phyloP scores from a whole-genome alignment of 2,888 invertebrate species.

The Volucella zonaria region DNA sequence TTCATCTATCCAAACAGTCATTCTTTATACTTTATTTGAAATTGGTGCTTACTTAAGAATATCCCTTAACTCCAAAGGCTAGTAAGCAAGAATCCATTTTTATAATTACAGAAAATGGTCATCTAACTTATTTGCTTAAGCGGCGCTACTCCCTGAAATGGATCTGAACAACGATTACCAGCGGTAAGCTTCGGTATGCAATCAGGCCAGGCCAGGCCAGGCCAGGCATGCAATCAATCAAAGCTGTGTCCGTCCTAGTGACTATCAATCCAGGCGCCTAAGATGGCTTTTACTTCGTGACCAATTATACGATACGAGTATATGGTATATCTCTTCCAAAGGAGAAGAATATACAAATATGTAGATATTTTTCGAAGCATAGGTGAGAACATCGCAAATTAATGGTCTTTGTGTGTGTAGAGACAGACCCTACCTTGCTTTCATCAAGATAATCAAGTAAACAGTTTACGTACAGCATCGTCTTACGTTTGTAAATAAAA shows the following conservation, averaged over 20 bases:
- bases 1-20: too few species aligned
- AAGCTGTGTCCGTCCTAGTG: conserved; percentile 30
- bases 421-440: conserved; percentile 12
- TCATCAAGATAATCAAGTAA: not conserved
- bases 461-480: not conserved
- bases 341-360: conserved; percentile 31
- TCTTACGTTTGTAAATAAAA: not conserved
- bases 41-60: conserved; percentile 20
- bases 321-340: conserved; percentile 42
- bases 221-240: conserved; percentile 18
- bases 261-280: conserved; percentile 46
- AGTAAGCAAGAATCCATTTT: conserved; percentile 68
- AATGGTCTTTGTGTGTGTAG: conserved; percentile 17
- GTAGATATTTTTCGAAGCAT: conserved; percentile 41
- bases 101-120: conserved; percentile 73
- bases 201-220: not conserved
- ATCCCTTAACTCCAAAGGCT: conserved; percentile 45
- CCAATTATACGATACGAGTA: not conserved
- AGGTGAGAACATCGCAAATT: conserved; percentile 53
- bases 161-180: conserved; percentile 56
- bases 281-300: conserved; percentile 37
- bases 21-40: conserved; percentile 1
- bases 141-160: conserved; percentile 72
- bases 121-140: conserved; percentile 72
- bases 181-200: conserved; percentile 37